phyloP scores from a whole-genome alignment of 1,140 invertebrate species.

The Sitodiplosis mosellana region DNA sequence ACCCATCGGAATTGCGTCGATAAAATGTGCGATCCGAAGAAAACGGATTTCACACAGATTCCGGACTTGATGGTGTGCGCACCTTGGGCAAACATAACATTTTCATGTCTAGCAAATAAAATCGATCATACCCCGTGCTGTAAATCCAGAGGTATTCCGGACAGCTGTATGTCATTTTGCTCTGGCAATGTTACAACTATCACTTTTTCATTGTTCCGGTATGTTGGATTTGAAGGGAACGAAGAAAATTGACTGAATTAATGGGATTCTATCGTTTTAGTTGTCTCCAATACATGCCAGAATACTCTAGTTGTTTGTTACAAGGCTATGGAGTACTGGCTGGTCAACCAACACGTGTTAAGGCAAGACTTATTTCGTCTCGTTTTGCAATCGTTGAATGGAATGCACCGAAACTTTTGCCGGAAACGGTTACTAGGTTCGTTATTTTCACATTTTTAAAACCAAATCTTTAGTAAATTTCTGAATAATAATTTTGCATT shows the following conservation, averaged over 20 bases:
- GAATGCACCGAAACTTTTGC: constrained; percentile 45
- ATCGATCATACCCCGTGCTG: constrained; percentile 69
- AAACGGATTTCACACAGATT: constrained; percentile 36
- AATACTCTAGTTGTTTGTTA: constrained; percentile 59
- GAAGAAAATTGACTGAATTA: constrained; percentile 1
- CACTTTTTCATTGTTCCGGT: constrained; percentile 65
- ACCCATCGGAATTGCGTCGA: constrained; percentile 48
- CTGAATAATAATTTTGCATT: too few species aligned
- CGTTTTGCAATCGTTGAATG: constrained; percentile 62
- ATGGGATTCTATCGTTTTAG: constrained; percentile 20
- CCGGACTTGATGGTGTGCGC: constrained; percentile 71
- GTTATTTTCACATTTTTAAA: too few species aligned
- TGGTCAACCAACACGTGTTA: constrained; percentile 41
- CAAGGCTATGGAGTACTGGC: constrained; percentile 68
- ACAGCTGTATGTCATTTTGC: constrained; percentile 52
- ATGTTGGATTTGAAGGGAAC: constrained; percentile 6
- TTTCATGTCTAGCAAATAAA: constrained; percentile 58
- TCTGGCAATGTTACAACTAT: constrained; percentile 56
- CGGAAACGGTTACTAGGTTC: constrained; percentile 49
- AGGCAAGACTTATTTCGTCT: constrained; percentile 48
- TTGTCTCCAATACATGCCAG: constrained; percentile 59
- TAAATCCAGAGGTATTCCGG: constrained; percentile 46
- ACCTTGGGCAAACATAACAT: constrained; percentile 59
- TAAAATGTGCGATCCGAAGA: constrained; percentile 57
- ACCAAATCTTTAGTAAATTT: too few species aligned